Evolutionary conservation across 2,888 invertebrate species (phyloP).

Genomic region (Erpobdella octoculata): DNA sequence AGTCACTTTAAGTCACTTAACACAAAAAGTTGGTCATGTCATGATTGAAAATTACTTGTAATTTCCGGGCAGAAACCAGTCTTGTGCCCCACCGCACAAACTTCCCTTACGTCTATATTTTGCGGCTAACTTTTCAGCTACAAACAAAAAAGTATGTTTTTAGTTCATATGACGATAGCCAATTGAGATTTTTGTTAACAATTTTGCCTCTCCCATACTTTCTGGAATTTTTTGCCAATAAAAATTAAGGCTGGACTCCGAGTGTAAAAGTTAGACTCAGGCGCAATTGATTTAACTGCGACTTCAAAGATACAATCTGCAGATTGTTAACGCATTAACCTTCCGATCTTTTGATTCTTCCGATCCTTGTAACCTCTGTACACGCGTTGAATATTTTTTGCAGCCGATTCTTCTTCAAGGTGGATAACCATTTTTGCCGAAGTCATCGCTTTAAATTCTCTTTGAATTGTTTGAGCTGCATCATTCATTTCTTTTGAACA

Average conservation of each 20-base stretch:
- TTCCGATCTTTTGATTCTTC: background rate
- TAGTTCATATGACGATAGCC: too few relatives aligned
- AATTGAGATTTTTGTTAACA: too few relatives aligned
- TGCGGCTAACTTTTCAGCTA: too few relatives aligned
- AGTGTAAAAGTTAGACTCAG: background rate
- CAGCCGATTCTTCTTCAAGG: constrained; percentile 7
- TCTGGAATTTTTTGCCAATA: background rate
- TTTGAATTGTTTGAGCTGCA: constrained; percentile 20
- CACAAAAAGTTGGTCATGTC: too few relatives aligned
- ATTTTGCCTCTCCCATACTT: background rate
- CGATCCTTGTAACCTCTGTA: constrained; percentile 24
- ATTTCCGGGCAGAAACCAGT: too few relatives aligned
- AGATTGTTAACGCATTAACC: background rate
- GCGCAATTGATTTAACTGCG: background rate
- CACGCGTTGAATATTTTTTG: constrained; percentile 22
- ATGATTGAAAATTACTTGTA: too few relatives aligned
- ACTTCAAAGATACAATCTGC: background rate
- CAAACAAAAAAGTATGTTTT: too few relatives aligned
- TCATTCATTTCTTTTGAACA: constrained; percentile 19
- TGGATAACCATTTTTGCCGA: background rate
- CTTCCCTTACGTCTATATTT: too few relatives aligned
- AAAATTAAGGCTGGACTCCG: background rate
- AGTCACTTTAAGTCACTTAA: too few relatives aligned
- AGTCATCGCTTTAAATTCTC: constrained; percentile 15
- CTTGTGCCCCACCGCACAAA: too few relatives aligned